Conservation (phyloP, 2,113 vertebrate species). For the Dasyornis broadbenti region DNA sequence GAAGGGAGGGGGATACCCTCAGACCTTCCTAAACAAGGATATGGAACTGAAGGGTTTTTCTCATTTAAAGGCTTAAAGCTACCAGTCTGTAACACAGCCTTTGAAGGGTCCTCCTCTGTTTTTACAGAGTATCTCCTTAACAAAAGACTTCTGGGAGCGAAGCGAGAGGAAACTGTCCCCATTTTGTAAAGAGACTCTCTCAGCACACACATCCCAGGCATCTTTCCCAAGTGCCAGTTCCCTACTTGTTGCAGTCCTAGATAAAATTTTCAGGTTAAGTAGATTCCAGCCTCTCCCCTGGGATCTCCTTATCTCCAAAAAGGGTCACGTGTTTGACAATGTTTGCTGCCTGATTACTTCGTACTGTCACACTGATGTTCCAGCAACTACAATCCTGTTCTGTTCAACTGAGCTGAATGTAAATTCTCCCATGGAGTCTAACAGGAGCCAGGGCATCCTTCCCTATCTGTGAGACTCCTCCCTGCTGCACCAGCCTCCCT, state of each 20-base stretch:
- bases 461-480: background rate
- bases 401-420: background rate
- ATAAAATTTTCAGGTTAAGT: background rate
- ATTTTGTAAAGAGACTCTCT: background rate
- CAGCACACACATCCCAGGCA: fast-evolving
- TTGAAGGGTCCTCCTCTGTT: background rate
- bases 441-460: constrained; percentile 1
- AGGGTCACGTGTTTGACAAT: background rate
- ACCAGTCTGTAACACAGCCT: background rate
- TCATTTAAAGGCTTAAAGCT: background rate
- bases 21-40: background rate
- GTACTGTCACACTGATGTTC: background rate
- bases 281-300: background rate
- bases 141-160: background rate
- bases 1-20: background rate
- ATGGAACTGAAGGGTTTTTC: background rate
- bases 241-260: background rate
- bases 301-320: background rate
- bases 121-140: background rate
- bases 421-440: background rate
- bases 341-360: background rate
- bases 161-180: background rate
- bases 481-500: background rate
- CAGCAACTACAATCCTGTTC: background rate
- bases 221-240: background rate